Percentiles rank a stretch among this genome's conserved stretches.
phyloP scores from a whole-genome alignment of 2,113 vertebrate species.

The Actenoides lindsayi region DNA sequence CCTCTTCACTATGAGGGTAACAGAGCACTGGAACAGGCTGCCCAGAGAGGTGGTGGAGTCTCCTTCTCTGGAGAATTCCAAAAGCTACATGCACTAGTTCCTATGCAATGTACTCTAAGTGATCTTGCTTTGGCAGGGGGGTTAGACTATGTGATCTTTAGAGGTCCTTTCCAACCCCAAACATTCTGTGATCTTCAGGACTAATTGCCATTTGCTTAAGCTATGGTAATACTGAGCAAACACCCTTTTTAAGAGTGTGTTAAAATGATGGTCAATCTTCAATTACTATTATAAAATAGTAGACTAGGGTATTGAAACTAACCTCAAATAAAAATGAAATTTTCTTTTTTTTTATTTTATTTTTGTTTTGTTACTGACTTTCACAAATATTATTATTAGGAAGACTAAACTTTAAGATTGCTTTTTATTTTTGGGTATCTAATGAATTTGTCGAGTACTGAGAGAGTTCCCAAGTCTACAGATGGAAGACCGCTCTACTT shows the following conservation, averaged over 20 bases:
- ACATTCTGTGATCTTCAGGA: not conserved
- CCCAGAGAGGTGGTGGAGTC: too few species aligned
- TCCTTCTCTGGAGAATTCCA: too few species aligned
- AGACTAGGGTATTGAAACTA: not conserved
- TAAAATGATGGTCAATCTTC: not conserved
- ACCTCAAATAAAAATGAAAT: not conserved
- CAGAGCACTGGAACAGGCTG: too few species aligned
- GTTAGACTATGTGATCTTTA: too few species aligned
- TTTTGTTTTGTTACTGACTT: not conserved
- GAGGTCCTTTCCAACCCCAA: too few species aligned
- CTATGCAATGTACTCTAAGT: too few species aligned
- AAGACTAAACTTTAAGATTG: not conserved
- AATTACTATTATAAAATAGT: not conserved
- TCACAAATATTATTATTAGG: not conserved
- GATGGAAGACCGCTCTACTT: not conserved
- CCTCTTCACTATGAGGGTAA: too few species aligned
- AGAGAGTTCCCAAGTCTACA: not conserved
- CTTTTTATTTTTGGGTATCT: not conserved
- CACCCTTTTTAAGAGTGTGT: not conserved
- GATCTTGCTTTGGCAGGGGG: too few species aligned
- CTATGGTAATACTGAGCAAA: not conserved
- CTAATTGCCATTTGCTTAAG: not conserved
- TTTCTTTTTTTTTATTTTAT: too few species aligned
- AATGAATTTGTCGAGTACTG: not conserved
- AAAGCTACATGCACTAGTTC: too few species aligned